Evolutionary conservation across 1,140 invertebrate species (phyloP).

Genomic region (Bombus haemorrhoidalis): DNA sequence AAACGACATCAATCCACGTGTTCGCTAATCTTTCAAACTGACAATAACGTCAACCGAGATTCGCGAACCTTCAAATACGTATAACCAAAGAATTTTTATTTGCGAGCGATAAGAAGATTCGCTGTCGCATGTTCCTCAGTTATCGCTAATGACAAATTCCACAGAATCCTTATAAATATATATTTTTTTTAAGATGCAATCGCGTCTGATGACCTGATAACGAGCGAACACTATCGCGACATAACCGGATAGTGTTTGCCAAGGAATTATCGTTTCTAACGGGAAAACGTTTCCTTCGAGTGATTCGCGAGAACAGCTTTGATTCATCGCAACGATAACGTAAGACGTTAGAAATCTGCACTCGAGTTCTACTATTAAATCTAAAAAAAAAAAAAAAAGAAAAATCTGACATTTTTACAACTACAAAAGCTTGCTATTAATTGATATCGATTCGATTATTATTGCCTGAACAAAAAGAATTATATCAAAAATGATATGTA

Average conservation of each 20-base stretch:
- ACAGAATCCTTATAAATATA: not conserved
- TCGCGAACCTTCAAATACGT: not conserved
- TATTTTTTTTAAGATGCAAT: not conserved
- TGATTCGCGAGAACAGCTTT: not conserved
- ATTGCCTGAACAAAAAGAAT: not conserved
- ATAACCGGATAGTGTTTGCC: not conserved
- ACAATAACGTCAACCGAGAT: not conserved
- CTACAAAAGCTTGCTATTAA: not conserved
- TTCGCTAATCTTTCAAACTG: not conserved
- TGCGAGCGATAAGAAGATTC: not conserved
- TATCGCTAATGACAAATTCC: not conserved
- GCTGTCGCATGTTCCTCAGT: not conserved
- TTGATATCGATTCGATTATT: not conserved
- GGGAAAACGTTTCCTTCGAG: not conserved
- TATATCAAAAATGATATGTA: not conserved
- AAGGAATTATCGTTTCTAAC: conserved; percentile 6
- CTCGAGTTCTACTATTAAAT: not conserved
- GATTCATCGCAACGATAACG: conserved; percentile 13
- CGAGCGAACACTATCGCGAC: not conserved
- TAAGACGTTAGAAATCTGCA: not conserved
- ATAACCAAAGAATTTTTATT: not conserved
- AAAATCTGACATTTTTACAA: not conserved
- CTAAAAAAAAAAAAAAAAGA: not conserved
- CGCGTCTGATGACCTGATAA: conserved; percentile 24
- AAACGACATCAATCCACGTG: not conserved